Conservation (phyloP, 1,140 invertebrate genomes). For the Leptinotarsa defecta region DNA sequence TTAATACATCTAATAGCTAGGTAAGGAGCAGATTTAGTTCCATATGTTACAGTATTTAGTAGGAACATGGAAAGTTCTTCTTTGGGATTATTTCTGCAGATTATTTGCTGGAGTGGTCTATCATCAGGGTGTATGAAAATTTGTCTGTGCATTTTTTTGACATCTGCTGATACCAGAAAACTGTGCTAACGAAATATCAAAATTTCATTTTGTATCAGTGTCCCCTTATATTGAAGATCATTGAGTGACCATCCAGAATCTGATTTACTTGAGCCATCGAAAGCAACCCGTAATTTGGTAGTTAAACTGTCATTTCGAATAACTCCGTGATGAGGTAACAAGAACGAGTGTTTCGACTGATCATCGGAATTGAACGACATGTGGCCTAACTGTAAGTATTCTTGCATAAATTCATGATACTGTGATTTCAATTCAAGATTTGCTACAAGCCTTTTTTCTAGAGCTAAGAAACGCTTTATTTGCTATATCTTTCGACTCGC, state of each 20-base stretch:
- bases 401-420: background rate
- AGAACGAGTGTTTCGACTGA: background rate
- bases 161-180: conserved; percentile 46
- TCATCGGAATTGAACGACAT: background rate
- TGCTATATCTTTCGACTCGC: background rate
- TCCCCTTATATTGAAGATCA: conserved; percentile 49
- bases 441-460: background rate
- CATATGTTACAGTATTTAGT: conserved; percentile 21
- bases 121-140: conserved; percentile 42
- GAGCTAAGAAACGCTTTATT: background rate
- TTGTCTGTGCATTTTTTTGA: conserved; percentile 53
- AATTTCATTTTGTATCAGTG: conserved; percentile 53
- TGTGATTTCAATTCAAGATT: background rate
- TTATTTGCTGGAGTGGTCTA: conserved; percentile 43
- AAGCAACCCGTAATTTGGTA: conserved; percentile 42
- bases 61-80: conserved; percentile 40
- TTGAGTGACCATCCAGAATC: conserved; percentile 48
- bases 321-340: background rate
- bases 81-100: conserved; percentile 33
- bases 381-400: background rate
- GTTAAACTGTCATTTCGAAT: conserved; percentile 23
- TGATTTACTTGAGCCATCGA: conserved; percentile 44
- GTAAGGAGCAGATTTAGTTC: conserved; percentile 32
- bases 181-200: conserved; percentile 48
- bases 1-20: conserved; percentile 37